These are phyloP conservation scores for Brachylomia viminalis DNA, from an alignment of 2,888 invertebrate species.

Conservation along the genomic window DNA sequence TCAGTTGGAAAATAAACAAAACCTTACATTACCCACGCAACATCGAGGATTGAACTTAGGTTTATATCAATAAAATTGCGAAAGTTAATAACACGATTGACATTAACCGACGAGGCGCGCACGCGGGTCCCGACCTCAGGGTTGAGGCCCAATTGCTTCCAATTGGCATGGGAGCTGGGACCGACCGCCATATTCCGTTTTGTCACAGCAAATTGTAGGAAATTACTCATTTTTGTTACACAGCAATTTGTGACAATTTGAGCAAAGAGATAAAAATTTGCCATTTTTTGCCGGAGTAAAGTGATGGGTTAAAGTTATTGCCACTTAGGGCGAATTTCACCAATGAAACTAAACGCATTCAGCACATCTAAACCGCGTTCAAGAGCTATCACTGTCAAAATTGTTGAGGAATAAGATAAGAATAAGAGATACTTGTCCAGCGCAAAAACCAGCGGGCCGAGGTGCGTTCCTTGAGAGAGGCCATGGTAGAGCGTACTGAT, in stretches of 20 bases:
- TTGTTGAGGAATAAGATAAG: too few relatives aligned
- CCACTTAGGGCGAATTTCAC: background rate
- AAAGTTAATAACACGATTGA: conserved; percentile 57
- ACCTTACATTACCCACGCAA: background rate
- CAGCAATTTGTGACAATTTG: conserved; percentile 38
- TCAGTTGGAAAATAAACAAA: background rate
- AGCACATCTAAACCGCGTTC: too few relatives aligned
- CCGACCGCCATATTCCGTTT: conserved; percentile 42
- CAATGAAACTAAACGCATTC: too few relatives aligned
- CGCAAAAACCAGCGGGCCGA: too few relatives aligned
- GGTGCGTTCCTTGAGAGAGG: too few relatives aligned
- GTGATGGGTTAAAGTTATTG: background rate
- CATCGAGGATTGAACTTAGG: background rate
- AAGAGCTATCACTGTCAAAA: too few relatives aligned
- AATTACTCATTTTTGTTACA: conserved; percentile 53
- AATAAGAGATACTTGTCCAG: too few relatives aligned
- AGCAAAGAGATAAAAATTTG: conserved; percentile 21
- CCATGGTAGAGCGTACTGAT: too few relatives aligned
- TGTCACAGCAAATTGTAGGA: conserved; percentile 56
- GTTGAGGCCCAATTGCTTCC: conserved; percentile 76
- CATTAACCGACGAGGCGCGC: conserved; percentile 49
- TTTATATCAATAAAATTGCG: conserved; percentile 39
- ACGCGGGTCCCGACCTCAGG: conserved; percentile 72
- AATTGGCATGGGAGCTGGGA: conserved; percentile 77
- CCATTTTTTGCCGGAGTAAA: background rate